Conservation (phyloP, 2,888 invertebrate species). For the Diplolepis rosae region DNA sequence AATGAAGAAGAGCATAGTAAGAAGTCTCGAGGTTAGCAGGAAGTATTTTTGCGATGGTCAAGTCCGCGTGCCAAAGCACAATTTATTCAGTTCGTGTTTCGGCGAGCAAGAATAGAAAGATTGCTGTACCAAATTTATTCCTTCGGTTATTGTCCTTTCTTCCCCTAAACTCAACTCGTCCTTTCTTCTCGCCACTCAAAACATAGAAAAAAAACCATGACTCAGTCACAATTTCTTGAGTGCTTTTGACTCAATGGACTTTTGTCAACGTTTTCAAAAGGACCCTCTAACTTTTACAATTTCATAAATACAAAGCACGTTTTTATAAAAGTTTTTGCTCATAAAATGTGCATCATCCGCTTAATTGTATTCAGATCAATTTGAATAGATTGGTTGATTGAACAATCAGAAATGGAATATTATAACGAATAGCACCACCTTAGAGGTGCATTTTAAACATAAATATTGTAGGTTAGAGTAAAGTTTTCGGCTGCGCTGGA, state of each 20-base stretch:
- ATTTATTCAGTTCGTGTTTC: constrained; percentile 25
- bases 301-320: not conserved
- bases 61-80: not conserved
- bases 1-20: constrained; percentile 29
- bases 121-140: constrained; percentile 7
- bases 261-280: not conserved
- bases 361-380: too few relatives aligned
- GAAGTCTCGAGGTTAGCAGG: constrained; percentile 12
- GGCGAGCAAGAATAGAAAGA: not conserved
- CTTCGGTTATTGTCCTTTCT: constrained; percentile 10
- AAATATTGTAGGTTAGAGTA: too few relatives aligned
- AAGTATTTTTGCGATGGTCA: constrained; percentile 29
- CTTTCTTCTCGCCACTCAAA: constrained; percentile 11
- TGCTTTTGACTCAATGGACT: constrained; percentile 10
- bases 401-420: too few relatives aligned
- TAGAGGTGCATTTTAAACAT: too few relatives aligned
- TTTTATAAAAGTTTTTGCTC: not conserved
- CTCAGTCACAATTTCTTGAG: not conserved
- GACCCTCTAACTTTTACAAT: not conserved
- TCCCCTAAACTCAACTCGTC: constrained; percentile 19
- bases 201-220: not conserved
- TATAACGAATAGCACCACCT: too few relatives aligned
- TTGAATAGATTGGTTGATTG: too few relatives aligned
- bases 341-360: too few relatives aligned
- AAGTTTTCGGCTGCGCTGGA: too few relatives aligned